Evolutionary conservation across 2,113 vertebrate species (phyloP).

Genomic region (Poeciliopsis prolifica): DNA sequence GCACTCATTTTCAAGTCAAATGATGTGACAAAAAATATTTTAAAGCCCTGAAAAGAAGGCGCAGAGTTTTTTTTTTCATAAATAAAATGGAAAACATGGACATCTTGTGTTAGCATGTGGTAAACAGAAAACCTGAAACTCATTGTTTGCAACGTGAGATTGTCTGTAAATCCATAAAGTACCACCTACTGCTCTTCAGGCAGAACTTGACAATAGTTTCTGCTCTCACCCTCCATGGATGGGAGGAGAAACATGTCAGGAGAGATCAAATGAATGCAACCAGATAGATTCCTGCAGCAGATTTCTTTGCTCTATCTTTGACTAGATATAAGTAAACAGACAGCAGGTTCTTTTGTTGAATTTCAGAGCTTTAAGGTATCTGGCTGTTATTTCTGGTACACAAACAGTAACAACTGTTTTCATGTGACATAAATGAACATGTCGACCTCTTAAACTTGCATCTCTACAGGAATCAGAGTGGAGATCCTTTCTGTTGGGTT

Average conservation of each 20-base stretch:
- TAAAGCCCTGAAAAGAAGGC: background rate
- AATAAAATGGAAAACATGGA: background rate
- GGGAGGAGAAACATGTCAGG: slow-evolving; percentile 38
- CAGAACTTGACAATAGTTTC: slow-evolving; percentile 40
- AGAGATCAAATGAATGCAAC: slow-evolving; percentile 34
- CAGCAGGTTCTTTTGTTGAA: background rate
- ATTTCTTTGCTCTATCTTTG: slow-evolving; percentile 13
- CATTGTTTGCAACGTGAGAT: slow-evolving; percentile 45
- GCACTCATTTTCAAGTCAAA: background rate
- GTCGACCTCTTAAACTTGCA: background rate
- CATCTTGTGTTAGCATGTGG: slow-evolving; percentile 29
- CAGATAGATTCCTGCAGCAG: slow-evolving; percentile 28
- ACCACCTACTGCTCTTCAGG: slow-evolving; percentile 52
- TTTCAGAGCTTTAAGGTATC: slow-evolving; percentile 1
- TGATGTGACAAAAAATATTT: background rate
- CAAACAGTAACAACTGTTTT: background rate
- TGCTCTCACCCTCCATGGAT: slow-evolving; percentile 34
- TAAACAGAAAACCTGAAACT: slow-evolving; percentile 43
- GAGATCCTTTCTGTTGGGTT: background rate
- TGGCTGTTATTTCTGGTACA: background rate
- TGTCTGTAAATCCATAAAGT: slow-evolving; percentile 54
- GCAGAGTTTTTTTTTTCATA: background rate
- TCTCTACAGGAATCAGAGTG: slow-evolving; percentile 6
- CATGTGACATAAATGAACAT: slow-evolving; percentile 1
- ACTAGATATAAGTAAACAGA: background rate